A percentile compares a stretch with the other conserved stretches of the same genome.
Evolutionary conservation across 2,888 invertebrate genomes (phyloP).

Genomic region (Byasa hedistus): DNA sequence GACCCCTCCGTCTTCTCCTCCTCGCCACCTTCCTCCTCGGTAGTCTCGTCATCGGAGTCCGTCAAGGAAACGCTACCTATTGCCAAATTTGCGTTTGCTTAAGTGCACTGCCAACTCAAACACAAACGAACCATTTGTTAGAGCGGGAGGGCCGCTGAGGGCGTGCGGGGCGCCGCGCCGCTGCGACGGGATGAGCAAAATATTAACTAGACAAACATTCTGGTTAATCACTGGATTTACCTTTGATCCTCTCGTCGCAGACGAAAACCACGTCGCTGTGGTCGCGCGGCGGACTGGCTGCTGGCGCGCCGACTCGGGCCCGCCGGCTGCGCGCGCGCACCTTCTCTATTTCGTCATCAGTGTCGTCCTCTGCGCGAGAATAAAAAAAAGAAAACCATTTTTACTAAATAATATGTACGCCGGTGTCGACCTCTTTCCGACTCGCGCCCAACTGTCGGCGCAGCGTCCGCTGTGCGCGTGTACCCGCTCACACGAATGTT

Average conservation of each 20-base stretch:
- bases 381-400: too few relatives aligned
- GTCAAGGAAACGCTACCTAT: background rate
- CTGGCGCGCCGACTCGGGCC: conserved; percentile 25
- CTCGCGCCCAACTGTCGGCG: too few relatives aligned
- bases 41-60: conserved; percentile 32
- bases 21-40: conserved; percentile 33
- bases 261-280: conserved; percentile 40
- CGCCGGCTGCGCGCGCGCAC: conserved; percentile 49
- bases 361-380: conserved; percentile 41
- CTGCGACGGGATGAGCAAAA: background rate
- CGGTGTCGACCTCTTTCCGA: too few relatives aligned
- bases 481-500: too few relatives aligned
- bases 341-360: conserved; percentile 81
- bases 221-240: background rate
- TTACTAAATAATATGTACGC: too few relatives aligned
- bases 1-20: conserved; percentile 13
- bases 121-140: too few relatives aligned
- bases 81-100: background rate
- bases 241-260: conserved; percentile 42
- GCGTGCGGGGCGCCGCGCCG: background rate
- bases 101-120: background rate
- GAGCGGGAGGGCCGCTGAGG: background rate
- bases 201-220: background rate
- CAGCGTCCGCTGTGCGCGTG: too few relatives aligned
- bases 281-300: background rate